Conservation (phyloP, 1,140 invertebrate genomes). For the Bombus superbus region DNA sequence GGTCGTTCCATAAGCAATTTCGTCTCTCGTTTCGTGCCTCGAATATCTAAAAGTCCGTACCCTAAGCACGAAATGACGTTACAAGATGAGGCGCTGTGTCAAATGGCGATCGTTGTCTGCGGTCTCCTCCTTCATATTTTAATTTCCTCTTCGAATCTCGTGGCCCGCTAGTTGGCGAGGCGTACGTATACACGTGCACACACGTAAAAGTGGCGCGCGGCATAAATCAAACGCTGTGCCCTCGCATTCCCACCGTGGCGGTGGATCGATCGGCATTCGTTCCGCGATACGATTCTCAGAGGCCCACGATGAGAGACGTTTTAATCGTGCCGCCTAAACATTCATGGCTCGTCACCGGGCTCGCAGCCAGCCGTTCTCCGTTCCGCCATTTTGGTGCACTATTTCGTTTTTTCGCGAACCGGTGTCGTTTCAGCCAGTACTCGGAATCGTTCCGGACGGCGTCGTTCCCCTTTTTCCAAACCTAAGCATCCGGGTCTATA, state of each 20-base stretch:
- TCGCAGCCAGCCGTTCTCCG: constrained; percentile 22
- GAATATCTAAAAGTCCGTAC: neutral
- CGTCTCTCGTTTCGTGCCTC: neutral
- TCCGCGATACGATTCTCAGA: constrained; percentile 66
- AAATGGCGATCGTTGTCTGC: neutral
- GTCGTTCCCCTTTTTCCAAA: neutral
- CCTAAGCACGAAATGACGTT: neutral
- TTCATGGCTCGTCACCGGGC: constrained; percentile 57
- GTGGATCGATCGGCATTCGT: constrained; percentile 74
- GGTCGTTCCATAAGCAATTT: too few relatives aligned
- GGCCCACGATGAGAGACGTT: constrained; percentile 66
- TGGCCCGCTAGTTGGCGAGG: constrained; percentile 17
- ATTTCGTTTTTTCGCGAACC: constrained; percentile 41
- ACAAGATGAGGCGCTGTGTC: neutral
- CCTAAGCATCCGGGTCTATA: neutral
- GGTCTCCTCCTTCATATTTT: neutral
- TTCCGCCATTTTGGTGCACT: constrained; percentile 43
- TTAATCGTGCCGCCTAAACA: constrained; percentile 72
- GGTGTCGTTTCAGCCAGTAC: neutral
- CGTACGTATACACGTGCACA: constrained; percentile 3
- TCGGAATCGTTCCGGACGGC: constrained; percentile 10
- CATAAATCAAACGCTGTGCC: constrained; percentile 75
- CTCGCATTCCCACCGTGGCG: constrained; percentile 67
- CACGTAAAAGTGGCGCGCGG: constrained; percentile 45
- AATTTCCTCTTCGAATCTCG: constrained; percentile 12